Percentiles rank a stretch among this genome's conserved stretches.
phyloP scores from a whole-genome alignment of 2,797 vertebrate species.

The Acanthopagrus latus region DNA sequence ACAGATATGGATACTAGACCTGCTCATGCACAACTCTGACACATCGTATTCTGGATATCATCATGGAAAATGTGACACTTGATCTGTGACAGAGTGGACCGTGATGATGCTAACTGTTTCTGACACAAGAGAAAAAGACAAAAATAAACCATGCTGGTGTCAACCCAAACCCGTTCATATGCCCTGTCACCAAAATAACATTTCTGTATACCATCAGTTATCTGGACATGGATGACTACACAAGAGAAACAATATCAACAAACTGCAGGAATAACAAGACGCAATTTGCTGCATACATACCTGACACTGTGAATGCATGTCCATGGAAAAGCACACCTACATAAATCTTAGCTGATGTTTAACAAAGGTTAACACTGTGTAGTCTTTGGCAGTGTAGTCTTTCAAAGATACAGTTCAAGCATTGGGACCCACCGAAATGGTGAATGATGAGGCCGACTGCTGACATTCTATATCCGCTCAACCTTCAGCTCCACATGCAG shows the following conservation, averaged over 20 bases:
- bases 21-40: no score
- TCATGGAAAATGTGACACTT: conserved; percentile 2
- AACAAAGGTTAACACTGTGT: neutral
- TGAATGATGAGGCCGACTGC: no score
- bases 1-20: no score
- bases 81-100: neutral
- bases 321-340: no score
- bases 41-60: neutral
- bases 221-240: neutral
- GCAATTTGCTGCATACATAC: neutral
- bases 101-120: neutral
- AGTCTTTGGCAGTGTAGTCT: neutral
- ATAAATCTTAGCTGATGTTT: neutral
- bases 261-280: neutral
- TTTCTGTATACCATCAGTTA: neutral
- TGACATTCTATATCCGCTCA: no score
- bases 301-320: neutral
- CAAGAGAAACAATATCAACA: neutral
- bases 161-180: neutral
- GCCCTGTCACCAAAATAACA: neutral
- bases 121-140: neutral
- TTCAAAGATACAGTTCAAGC: neutral
- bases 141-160: neutral
- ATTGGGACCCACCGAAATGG: no score
- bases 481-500: neutral